These are phyloP conservation scores for Paelopatides confundens DNA, from an alignment of 53 echinoderm and acorn worm genomes.

Conservation along the genomic window DNA sequence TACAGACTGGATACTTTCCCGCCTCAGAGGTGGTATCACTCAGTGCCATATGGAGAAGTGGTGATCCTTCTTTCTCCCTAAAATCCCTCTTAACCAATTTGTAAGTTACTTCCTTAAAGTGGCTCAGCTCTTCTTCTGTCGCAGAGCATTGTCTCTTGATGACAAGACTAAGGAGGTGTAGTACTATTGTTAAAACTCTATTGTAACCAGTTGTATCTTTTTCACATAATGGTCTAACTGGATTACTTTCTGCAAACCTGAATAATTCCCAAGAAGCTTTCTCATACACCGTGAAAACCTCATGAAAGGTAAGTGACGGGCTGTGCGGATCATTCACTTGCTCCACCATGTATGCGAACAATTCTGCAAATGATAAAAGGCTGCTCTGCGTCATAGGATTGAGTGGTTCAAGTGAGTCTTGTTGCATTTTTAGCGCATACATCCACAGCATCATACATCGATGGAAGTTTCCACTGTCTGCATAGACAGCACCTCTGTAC, in stretches of 20 bases:
- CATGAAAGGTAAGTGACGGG: constrained; percentile 73
- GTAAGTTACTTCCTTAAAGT: constrained; percentile 80
- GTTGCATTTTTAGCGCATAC: constrained; percentile 99
- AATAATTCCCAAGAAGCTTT: constrained; percentile 23
- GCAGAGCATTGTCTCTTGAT: constrained; percentile 73
- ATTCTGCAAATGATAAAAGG: constrained; percentile 94
- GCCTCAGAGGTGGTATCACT: constrained; percentile 89
- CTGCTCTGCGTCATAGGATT: constrained; percentile 99
- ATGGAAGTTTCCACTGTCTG: constrained; percentile 96
- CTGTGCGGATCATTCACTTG: constrained; percentile 80
- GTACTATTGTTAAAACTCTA: constrained; percentile 86
- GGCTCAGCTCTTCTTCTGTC: constrained; percentile 64
- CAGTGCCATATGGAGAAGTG: constrained; percentile 84
- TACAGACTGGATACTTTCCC: constrained; percentile 97
- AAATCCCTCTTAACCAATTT: constrained; percentile 77
- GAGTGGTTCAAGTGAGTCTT: constrained; percentile 89
- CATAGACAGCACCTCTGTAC: constrained; percentile 97
- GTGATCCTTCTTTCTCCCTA: constrained; percentile 68
- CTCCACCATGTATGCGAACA: constrained; percentile 99
- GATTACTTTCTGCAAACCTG: constrained; percentile 17
- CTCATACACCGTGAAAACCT: constrained; percentile 58
- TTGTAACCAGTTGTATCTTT: constrained; percentile 90
- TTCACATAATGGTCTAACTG: constrained; percentile 53
- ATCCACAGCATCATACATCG: constrained; percentile 96
- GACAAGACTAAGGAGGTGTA: constrained; percentile 97